Base-by-base conservation (phyloP, 2,888 invertebrate species). In the Tachina lurida region DNA sequence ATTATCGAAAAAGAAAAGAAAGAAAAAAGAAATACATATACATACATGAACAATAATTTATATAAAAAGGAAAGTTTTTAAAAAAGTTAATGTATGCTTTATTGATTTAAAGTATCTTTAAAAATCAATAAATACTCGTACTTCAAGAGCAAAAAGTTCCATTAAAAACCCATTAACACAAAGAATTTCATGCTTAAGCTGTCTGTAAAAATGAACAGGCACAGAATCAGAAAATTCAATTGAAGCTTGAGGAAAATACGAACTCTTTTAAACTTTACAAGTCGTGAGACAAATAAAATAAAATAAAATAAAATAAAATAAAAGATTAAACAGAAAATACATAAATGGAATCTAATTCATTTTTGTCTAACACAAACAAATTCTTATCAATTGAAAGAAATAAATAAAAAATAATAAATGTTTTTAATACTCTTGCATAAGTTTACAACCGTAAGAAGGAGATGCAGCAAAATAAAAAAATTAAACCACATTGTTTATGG, bases 401-500 rank as follows among this genome's bases (percentile, higher is more conserved):
- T 12, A 41, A n/a, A 54, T 12, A 65, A n/a, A 49, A 45, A 65
- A 31, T 3, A 39, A 60, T 17, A 19, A 63, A 60, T 43, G 17
- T 41, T 71, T 67, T 65, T 60, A 58, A 31, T 31, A 31, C 31
- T 31, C 7, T 31, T 7, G 4, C 31, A 31, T 31, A 15, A 56
- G 41, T 43, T 65, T 15, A 17, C 74, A 71, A 71, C 2, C 62
- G 17, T n/a, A 78, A 52, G 54, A 83, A 65, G 31, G 68, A 19
- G 47, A 52, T 31, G 49, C 15, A 49, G 39, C 17, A 68, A 74
- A 43, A 45, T 13, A 47, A 7, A 45, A 31, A 70, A 43, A 45
- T 1, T 1, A 31, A 22, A 73, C 19, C 13, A 1, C 19, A 52
- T 56, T 62, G 31, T 73, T 84, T 88, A 87, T 88, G 89, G 90